Evolutionary conservation across 2,797 vertebrate species (phyloP), one percentile per base, ranked within the genome.

Genomic region (Pseudotriccus pelzelni): DNA sequence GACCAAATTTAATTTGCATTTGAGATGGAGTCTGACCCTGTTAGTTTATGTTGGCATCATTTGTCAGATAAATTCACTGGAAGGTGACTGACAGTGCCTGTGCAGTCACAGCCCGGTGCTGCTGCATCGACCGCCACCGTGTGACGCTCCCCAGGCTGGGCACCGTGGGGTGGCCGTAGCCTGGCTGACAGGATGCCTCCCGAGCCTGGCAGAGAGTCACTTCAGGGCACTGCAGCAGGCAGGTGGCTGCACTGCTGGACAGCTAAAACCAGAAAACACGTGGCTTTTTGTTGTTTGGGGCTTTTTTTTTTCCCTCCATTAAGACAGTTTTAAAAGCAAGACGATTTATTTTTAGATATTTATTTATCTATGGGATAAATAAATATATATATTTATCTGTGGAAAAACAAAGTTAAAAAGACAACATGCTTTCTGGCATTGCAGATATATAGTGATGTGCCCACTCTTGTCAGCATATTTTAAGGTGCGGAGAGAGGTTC

Each of bases 71-170:
- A 84, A 66, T 50, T 44, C n/a, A 2, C 7, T 4, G 5, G 55
- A 44, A 73, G 1, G 24, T 47, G 72, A 28, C 23, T 77, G 60
- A 8, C 50, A 46, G 75, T 9, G 47, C 19, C 63, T 53, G 5
- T 19, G 63, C n/a, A 4, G 18, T 32, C 58, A 5, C 44, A 37
- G 23, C 15, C 50, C 6, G 2, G 6, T 7, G 27, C 64, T 7
- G 8, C 21, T 47, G 14, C 18, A 3, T 10, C 0, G 1, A 14
- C 36, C 32, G 66, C 34, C n/a, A 3, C 22, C 37, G 32, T 37
- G 11, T 46, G 83, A 10, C 28, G 7, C 44, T 82, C 20, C 15
- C 25, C 49, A 16, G 36, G 36, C 49, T 66, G 56, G 2, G 27
- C 86, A 55, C 55, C 27, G 14, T 2, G 7, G 22, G 16, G 14